Conservation (phyloP, 1,140 invertebrate species). For the Caenorhabditis brenneri region DNA sequence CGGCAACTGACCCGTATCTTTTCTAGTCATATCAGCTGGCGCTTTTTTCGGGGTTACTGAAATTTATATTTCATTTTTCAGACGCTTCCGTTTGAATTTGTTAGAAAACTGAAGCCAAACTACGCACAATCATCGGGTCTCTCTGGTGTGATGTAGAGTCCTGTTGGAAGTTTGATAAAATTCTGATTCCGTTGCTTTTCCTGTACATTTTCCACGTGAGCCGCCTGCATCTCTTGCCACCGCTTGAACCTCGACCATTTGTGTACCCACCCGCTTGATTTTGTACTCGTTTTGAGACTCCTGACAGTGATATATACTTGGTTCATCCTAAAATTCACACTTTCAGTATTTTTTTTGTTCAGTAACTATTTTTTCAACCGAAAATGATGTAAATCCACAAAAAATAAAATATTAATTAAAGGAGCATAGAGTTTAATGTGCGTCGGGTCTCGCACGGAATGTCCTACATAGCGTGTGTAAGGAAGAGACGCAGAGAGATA, state of each 20-base stretch:
- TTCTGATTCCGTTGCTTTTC: constrained; percentile 56
- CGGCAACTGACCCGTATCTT: constrained; percentile 60
- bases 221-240: constrained; percentile 67
- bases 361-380: not conserved
- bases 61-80: not conserved
- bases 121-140: constrained; percentile 58
- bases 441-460: not conserved
- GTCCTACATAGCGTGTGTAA: not conserved
- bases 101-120: not conserved
- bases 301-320: not conserved
- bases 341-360: too few relatives aligned
- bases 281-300: not conserved
- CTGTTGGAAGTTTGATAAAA: constrained; percentile 56
- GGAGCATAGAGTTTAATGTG: not conserved
- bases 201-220: constrained; percentile 53
- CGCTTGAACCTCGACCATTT: constrained; percentile 62
- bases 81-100: too few relatives aligned
- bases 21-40: constrained; percentile 60
- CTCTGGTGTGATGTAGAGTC: constrained; percentile 66
- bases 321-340: not conserved
- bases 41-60: constrained; percentile 64
- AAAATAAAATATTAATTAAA: constrained; percentile 15
- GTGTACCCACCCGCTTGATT: constrained; percentile 52
- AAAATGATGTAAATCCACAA: not conserved
- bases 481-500: not conserved